A percentile compares a stretch with the other conserved stretches of the same genome.
phyloP scores from a whole-genome alignment of 2,888 invertebrate genomes.

The Amblyjoppa fuscipennis region DNA sequence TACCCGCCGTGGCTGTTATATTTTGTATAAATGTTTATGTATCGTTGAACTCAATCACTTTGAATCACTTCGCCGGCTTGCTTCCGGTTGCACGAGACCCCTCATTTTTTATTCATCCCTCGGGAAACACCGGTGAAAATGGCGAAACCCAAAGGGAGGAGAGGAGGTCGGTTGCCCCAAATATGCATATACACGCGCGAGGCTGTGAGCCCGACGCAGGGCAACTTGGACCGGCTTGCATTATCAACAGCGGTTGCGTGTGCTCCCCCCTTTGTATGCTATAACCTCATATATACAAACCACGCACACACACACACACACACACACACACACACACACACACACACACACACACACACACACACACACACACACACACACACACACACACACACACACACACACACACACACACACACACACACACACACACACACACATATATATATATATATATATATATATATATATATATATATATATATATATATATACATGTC shows the following conservation, averaged over 20 bases:
- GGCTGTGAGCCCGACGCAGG: not conserved
- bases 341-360: too few species aligned
- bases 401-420: too few species aligned
- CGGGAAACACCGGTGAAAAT: constrained; percentile 11
- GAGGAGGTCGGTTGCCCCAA: not conserved
- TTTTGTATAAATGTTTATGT: constrained; percentile 15
- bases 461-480: not conserved
- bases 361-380: too few species aligned
- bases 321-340: not conserved
- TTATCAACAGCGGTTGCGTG: constrained; percentile 57
- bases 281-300: constrained; percentile 14
- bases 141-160: not conserved
- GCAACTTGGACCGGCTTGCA: constrained; percentile 42
- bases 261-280: constrained; percentile 23
- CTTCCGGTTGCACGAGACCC: constrained; percentile 50
- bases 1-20: not conserved
- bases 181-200: constrained; percentile 32
- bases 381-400: too few species aligned
- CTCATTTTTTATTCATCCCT: constrained; percentile 66
- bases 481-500: not conserved
- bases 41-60: constrained; percentile 41
- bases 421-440: too few species aligned
- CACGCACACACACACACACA: not conserved
- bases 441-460: not conserved
- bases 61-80: constrained; percentile 56